Conservation (phyloP, 1,140 invertebrate species). For the Drosophila nasuta region DNA sequence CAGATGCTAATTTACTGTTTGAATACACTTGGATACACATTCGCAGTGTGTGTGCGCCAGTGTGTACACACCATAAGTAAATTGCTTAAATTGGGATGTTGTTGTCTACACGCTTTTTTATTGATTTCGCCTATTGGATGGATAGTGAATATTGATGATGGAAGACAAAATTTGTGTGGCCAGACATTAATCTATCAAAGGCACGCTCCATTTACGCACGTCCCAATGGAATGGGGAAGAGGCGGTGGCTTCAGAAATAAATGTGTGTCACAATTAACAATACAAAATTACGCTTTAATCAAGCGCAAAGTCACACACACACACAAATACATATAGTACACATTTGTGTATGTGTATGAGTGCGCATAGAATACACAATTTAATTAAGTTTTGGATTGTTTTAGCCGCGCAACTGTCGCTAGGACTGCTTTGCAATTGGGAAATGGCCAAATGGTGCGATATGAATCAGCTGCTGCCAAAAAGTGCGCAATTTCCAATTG, state of each 20-base stretch:
- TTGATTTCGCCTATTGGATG: slow-evolving; percentile 59
- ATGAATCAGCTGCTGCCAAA: slow-evolving; percentile 76
- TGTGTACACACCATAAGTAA: slow-evolving; percentile 35
- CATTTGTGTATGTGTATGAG: slow-evolving; percentile 1
- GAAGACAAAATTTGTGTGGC: slow-evolving; percentile 23
- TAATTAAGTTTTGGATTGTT: slow-evolving; percentile 60
- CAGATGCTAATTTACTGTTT: slow-evolving; percentile 1
- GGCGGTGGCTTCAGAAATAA: slow-evolving; percentile 31
- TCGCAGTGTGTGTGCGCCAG: slow-evolving; percentile 4
- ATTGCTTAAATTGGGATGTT: slow-evolving; percentile 39
- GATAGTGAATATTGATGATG: slow-evolving; percentile 24
- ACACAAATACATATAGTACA: slow-evolving; percentile 3
- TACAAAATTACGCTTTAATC: slow-evolving; percentile 76
- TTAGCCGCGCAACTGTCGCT: slow-evolving; percentile 38
- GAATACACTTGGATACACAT: slow-evolving; percentile 1
- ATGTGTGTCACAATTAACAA: slow-evolving; percentile 76
- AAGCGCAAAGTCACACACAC: slow-evolving; percentile 60
- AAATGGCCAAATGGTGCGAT: slow-evolving; percentile 62
- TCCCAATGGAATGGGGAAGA: neutral
- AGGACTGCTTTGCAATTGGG: slow-evolving; percentile 40
- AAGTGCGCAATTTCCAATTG: slow-evolving; percentile 63
- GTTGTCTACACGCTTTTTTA: slow-evolving; percentile 47
- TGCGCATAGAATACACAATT: slow-evolving; percentile 60
- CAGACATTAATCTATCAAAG: slow-evolving; percentile 74
- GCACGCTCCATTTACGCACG: slow-evolving; percentile 72